Evolutionary conservation across 2,888 invertebrate genomes (phyloP).

Genomic region (Dilophus febrilis): DNA sequence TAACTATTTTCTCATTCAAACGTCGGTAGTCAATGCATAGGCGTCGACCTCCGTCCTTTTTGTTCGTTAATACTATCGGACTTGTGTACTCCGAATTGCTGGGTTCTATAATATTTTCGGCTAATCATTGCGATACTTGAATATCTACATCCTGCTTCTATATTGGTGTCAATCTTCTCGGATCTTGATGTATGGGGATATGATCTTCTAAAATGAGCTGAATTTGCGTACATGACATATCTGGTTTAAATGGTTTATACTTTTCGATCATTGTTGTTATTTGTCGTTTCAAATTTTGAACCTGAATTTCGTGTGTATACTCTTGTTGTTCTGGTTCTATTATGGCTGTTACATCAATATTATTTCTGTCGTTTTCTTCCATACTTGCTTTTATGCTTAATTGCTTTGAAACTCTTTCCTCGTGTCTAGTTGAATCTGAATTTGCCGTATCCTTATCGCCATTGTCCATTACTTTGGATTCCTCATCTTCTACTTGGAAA

Average conservation of each 20-base stretch:
- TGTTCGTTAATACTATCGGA: constrained; percentile 14
- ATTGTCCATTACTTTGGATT: too few relatives aligned
- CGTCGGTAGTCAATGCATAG: constrained; percentile 24
- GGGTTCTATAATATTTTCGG: constrained; percentile 16
- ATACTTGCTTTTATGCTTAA: neutral
- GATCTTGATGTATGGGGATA: too few relatives aligned
- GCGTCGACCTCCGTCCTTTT: constrained; percentile 7
- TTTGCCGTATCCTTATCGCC: too few relatives aligned
- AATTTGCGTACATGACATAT: neutral
- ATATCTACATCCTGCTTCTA: constrained; percentile 16
- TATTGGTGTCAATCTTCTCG: constrained; percentile 13
- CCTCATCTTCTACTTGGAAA: too few relatives aligned
- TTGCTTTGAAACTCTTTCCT: neutral
- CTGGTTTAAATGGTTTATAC: constrained; percentile 15
- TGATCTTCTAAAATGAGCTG: too few relatives aligned
- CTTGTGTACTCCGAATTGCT: constrained; percentile 19
- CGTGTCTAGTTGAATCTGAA: too few relatives aligned
- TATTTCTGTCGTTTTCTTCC: neutral
- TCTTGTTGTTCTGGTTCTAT: too few relatives aligned
- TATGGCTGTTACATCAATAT: neutral
- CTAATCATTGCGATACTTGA: too few relatives aligned
- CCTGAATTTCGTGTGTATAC: constrained; percentile 10
- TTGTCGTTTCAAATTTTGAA: too few relatives aligned
- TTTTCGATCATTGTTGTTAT: constrained; percentile 10
- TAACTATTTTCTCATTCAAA: too few relatives aligned